phyloP scores from a whole-genome alignment of 2,888 invertebrate species.

The Chrysolina americana region DNA sequence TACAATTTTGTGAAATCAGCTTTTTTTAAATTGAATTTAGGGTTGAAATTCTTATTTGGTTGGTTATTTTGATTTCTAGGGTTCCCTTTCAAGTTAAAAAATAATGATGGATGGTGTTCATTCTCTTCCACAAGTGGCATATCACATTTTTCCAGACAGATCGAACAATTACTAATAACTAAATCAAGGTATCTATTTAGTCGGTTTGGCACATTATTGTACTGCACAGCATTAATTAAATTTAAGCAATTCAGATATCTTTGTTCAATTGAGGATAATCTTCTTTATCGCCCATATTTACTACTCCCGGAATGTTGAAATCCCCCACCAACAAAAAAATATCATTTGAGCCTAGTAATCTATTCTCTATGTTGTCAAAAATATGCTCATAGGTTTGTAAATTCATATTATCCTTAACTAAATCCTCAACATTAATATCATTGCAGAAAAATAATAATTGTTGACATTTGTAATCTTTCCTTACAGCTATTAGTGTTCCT shows the following conservation, averaged over 20 bases:
- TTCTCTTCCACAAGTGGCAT: too few relatives aligned
- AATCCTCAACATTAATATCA: conserved; percentile 18
- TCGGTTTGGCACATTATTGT: conserved; percentile 15
- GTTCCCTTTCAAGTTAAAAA: conserved; percentile 7
- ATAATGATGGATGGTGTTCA: conserved; percentile 24
- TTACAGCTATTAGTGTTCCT: background rate
- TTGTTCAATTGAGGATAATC: too few relatives aligned
- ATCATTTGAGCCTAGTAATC: too few relatives aligned
- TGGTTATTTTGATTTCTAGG: conserved; percentile 6
- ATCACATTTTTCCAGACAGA: conserved; percentile 20
- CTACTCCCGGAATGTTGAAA: conserved; percentile 18
- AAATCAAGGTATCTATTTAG: conserved; percentile 16
- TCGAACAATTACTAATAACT: conserved; percentile 21
- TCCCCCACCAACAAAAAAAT: too few relatives aligned
- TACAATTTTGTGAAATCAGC: conserved; percentile 25
- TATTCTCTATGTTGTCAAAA: too few relatives aligned
- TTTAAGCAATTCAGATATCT: conserved; percentile 24
- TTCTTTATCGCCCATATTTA: conserved; percentile 3
- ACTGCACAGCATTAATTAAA: conserved; percentile 21
- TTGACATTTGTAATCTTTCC: conserved; percentile 15
- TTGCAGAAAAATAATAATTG: conserved; percentile 21
- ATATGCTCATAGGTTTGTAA: too few relatives aligned
- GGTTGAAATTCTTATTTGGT: conserved; percentile 21
- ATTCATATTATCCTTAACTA: too few relatives aligned
- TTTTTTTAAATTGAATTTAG: conserved; percentile 16